Evolutionary conservation across 2,888 invertebrate species (phyloP).

Genomic region (Criorhina ranunculi): DNA sequence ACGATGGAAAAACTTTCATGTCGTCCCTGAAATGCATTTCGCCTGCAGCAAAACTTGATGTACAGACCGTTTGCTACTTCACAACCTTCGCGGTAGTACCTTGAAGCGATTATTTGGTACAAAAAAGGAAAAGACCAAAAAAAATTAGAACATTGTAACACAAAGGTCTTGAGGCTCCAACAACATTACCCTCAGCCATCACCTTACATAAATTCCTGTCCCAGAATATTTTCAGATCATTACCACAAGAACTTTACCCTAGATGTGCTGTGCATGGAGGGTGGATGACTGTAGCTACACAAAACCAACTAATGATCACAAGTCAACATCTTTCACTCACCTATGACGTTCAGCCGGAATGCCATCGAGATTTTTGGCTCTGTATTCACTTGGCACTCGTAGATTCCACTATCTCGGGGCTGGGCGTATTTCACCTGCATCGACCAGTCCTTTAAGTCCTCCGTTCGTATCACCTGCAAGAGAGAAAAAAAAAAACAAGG

Average conservation of each 20-base stretch:
- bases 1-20: constrained; percentile 48
- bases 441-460: constrained; percentile 95
- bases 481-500: constrained; percentile 12
- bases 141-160: constrained; percentile 27
- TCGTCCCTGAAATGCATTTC: constrained; percentile 45
- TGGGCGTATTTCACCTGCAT: constrained; percentile 95
- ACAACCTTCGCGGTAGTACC: constrained; percentile 39
- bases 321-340: constrained; percentile 84
- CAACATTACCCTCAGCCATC: constrained; percentile 38
- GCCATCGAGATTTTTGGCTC: constrained; percentile 95
- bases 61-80: constrained; percentile 55
- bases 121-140: constrained; percentile 21
- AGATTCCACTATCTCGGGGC: constrained; percentile 91
- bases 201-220: constrained; percentile 71
- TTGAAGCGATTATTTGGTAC: constrained; percentile 25
- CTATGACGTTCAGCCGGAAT: constrained; percentile 93
- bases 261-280: constrained; percentile 53
- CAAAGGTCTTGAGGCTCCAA: constrained; percentile 41
- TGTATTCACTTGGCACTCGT: constrained; percentile 88
- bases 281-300: constrained; percentile 8
- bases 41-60: constrained; percentile 12
- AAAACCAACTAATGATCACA: constrained; percentile 67
- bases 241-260: constrained; percentile 68
- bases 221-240: constrained; percentile 74
- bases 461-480: constrained; percentile 84